Base-by-base conservation (phyloP, 1,140 invertebrate genomes). In the Hydropsyche tenuis region DNA sequence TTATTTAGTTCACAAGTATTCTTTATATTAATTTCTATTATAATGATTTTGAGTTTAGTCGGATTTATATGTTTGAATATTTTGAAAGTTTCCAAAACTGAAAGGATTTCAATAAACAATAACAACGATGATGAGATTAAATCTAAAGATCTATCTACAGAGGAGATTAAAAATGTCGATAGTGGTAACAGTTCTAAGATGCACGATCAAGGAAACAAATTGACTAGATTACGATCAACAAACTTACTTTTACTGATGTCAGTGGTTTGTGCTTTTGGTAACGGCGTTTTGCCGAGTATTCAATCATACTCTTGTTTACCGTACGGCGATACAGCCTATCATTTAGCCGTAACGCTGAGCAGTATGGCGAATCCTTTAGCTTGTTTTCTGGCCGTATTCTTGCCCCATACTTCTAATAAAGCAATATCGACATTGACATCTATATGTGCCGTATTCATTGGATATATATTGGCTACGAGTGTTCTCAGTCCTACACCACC, bases 271-370 rank as follows among this genome's bases (percentile, higher is more conserved):
- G 87, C 89, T 63, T 84, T 94, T 53, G 86, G 87, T 65, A 94
- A 96, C 79, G 94, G 93, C 51, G 88, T 93, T 56, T 85, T 97
- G 69, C 92, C 93, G 1, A 92, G 93, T 66, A 89, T 96, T 62
- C 93, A 96, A 81, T 92, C 94, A 0, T 98, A 92, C 81, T 94
- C 95, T 0, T 93, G 92, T 82, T 84, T 95, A 66, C 94, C 95
- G 0, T 98, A 97, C 80, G 95, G 95, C 1, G 90, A 89, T 75
- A 80, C 86, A 9, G 89, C 92, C 0, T 97, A 96, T 84, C 94
- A 96, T 82, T 86, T 96, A 78, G 88, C 93, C 5, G 91, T 93
- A 14, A 92, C 92, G 1, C 82, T 97, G 27, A 88, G 91, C n/a
- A 90, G 90, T 14, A 93, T 96, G 83, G 92, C 94, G 30, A 94